Evolutionary conservation across 2,113 vertebrate genomes (phyloP).

Genomic region (Vimba vimba): DNA sequence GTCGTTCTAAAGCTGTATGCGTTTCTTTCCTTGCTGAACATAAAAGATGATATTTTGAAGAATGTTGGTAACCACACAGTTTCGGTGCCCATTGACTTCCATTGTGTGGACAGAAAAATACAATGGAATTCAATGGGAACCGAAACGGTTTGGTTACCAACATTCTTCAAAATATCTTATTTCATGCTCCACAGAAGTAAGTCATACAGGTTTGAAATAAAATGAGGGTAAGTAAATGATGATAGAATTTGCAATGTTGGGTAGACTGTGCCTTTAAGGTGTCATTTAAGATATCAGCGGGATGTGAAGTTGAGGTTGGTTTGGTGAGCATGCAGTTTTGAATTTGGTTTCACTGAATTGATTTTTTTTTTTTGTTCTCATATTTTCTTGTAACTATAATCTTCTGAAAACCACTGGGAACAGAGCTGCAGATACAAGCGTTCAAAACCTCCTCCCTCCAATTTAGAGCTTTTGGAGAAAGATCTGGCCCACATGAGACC

Average conservation of each 20-base stretch:
- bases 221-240: neutral
- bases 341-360: neutral
- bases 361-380: neutral
- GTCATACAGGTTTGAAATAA: neutral
- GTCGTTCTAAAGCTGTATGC: neutral
- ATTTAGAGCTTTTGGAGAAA: conserved; percentile 76
- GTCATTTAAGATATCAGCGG: neutral
- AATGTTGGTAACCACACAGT: neutral
- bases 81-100: neutral
- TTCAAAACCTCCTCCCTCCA: conserved; percentile 67
- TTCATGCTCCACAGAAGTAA: neutral
- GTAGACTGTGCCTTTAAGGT: neutral
- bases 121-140: neutral
- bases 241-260: neutral
- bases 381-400: conserved; percentile 12
- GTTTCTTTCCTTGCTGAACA: neutral
- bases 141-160: neutral
- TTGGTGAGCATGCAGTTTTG: neutral
- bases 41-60: neutral
- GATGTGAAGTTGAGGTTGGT: neutral
- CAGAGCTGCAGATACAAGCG: conserved; percentile 61
- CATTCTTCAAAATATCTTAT: neutral
- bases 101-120: neutral
- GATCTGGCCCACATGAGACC: conserved; percentile 73
- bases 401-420: conserved; percentile 24